Evolutionary conservation across 2,113 vertebrate species (phyloP).

Genomic region (Paramormyrops kingsleyae): DNA sequence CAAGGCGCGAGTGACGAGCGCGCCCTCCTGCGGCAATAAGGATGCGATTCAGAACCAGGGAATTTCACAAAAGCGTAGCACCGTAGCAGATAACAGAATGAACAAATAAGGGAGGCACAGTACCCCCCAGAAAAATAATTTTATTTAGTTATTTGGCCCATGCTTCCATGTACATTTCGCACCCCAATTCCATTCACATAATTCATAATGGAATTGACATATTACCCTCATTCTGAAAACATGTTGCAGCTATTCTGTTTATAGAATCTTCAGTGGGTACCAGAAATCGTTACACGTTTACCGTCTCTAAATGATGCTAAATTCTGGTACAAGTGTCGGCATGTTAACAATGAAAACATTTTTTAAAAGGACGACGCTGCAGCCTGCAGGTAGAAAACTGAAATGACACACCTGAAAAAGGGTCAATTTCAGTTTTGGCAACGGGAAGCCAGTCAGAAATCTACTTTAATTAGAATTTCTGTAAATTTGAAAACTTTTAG

Average conservation of each 20-base stretch:
- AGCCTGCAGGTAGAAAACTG: constrained; percentile 69
- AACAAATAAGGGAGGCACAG: neutral
- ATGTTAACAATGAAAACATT: neutral
- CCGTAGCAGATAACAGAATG: neutral
- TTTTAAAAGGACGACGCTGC: constrained; percentile 64
- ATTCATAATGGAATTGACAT: neutral
- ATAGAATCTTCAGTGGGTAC: neutral
- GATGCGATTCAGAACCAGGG: neutral
- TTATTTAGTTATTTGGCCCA: neutral
- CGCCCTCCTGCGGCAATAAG: neutral
- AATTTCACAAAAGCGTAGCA: neutral
- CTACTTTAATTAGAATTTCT: neutral
- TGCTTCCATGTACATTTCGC: neutral
- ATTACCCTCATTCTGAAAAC: neutral
- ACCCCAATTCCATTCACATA: neutral
- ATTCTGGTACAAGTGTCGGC: neutral
- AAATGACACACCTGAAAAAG: constrained; percentile 47
- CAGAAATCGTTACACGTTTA: neutral
- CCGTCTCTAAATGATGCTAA: neutral
- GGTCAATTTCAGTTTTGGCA: neutral
- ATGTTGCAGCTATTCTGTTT: neutral
- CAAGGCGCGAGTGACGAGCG: neutral
- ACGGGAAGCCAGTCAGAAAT: neutral
- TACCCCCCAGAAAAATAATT: neutral
- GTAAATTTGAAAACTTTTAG: neutral